Evolutionary conservation across 2,888 invertebrate genomes (phyloP).

Genomic region (Ernsta delagoae): DNA sequence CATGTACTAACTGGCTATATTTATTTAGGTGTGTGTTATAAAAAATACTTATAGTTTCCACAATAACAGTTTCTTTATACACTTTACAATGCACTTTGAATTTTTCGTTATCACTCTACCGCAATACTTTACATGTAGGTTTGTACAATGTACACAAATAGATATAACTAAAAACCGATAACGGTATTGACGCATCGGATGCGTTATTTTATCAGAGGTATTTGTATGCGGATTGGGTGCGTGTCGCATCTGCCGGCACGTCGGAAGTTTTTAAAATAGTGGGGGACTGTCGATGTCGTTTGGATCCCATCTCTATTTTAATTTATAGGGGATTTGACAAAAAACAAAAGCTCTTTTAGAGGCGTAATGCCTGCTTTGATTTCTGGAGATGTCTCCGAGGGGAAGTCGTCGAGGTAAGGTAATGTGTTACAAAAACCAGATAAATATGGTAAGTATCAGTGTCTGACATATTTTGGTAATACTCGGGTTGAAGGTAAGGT

Average conservation of each 20-base stretch:
- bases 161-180: constrained; percentile 6
- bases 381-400: constrained; percentile 26
- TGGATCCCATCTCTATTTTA: constrained; percentile 39
- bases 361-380: constrained; percentile 18
- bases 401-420: neutral
- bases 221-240: constrained; percentile 73
- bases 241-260: constrained; percentile 68
- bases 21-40: too few species aligned
- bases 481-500: too few species aligned
- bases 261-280: constrained; percentile 71
- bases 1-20: too few species aligned
- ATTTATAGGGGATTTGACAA: constrained; percentile 33
- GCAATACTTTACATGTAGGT: neutral
- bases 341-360: constrained; percentile 24
- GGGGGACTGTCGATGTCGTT: constrained; percentile 56
- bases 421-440: neutral
- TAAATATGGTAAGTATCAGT: neutral
- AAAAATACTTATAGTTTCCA: neutral
- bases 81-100: neutral
- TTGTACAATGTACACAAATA: neutral
- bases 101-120: neutral
- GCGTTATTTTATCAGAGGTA: constrained; percentile 69
- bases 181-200: constrained; percentile 35
- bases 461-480: neutral
- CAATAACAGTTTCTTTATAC: neutral